A percentile compares a stretch with the other conserved stretches of the same genome.
Conservation (phyloP, 2,113 vertebrate genomes). For the Rissa tridactyla region DNA sequence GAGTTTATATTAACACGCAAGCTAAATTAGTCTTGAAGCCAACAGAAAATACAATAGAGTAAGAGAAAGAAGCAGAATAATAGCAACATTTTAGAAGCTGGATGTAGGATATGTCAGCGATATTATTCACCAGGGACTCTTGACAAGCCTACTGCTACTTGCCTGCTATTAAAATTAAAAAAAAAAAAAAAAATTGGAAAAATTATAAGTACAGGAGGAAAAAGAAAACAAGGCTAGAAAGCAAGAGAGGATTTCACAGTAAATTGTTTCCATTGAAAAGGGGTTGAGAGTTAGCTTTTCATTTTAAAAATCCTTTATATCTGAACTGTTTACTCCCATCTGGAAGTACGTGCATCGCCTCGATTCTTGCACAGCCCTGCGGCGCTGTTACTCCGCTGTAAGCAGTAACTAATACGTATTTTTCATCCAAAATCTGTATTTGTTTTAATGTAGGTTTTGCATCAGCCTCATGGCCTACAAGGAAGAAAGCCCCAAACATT, state of each 20-base stretch:
- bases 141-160: background rate
- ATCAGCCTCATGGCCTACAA: background rate
- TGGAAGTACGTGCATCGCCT: background rate
- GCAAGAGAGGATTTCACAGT: background rate
- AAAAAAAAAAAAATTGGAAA: background rate
- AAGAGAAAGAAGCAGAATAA: background rate
- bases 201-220: background rate
- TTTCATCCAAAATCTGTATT: background rate
- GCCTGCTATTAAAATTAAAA: background rate
- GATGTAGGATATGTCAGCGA: background rate
- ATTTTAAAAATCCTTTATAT: background rate
- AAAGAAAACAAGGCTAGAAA: background rate
- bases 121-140: background rate
- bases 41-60: background rate
- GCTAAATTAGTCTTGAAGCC: background rate
- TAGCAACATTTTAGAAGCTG: background rate
- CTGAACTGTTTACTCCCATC: background rate
- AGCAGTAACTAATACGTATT: background rate
- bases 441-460: background rate
- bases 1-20: background rate
- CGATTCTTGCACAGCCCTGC: background rate
- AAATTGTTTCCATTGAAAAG: background rate
- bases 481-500: background rate
- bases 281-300: background rate
- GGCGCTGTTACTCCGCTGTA: background rate